phyloP scores from a whole-genome alignment of 2,888 invertebrate genomes.

The Phengaris alcon region DNA sequence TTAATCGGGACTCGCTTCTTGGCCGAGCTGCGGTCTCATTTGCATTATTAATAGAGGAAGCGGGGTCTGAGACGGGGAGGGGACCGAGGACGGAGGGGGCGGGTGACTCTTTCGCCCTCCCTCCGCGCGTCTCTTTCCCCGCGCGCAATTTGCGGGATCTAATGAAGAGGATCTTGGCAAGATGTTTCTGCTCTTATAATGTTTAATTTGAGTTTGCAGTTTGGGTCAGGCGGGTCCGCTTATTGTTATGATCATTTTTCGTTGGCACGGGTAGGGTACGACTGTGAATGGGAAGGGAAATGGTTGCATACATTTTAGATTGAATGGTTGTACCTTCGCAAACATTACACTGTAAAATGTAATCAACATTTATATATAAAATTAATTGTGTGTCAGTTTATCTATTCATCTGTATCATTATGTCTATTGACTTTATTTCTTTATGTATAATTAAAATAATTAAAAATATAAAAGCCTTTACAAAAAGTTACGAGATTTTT shows the following conservation, averaged over 20 bases:
- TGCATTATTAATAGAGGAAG: conserved; percentile 79
- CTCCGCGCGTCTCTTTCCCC: conserved; percentile 38
- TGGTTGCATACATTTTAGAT: background rate
- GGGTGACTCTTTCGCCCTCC: conserved; percentile 68
- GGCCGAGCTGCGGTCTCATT: conserved; percentile 78
- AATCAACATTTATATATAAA: background rate
- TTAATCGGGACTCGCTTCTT: conserved; percentile 78
- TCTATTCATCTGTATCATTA: background rate
- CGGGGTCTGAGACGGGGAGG: conserved; percentile 53
- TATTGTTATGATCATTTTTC: conserved; percentile 69
- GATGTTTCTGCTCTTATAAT: conserved; percentile 78
- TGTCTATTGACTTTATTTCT: too few relatives aligned
- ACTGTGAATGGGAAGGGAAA: background rate
- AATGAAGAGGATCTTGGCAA: conserved; percentile 78
- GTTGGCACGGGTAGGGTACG: background rate
- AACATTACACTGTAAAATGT: background rate
- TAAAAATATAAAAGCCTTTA: too few relatives aligned
- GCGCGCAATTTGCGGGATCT: conserved; percentile 71
- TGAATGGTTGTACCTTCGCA: conserved; percentile 1
- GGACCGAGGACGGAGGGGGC: conserved; percentile 42
- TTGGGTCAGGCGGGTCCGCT: conserved; percentile 58
- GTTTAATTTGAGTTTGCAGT: conserved; percentile 77
- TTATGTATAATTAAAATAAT: too few relatives aligned
- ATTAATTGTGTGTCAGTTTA: background rate
- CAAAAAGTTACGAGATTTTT: too few relatives aligned